These are phyloP conservation scores for Philaethria dido DNA, from an alignment of 2,888 invertebrate species.

Conservation along the genomic window DNA sequence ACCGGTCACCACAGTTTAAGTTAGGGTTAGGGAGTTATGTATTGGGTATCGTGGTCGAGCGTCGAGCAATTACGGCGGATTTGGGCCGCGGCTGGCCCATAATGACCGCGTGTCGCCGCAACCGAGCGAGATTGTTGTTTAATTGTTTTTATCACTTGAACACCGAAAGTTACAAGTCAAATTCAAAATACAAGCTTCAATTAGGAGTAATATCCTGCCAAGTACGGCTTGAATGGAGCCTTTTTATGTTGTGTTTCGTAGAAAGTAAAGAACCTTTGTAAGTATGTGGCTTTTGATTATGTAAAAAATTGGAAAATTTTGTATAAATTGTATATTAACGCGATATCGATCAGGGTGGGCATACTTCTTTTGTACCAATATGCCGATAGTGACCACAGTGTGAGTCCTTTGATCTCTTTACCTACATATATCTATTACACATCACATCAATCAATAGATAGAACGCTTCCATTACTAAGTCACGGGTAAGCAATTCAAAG, in stretches of 20 bases:
- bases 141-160: constrained; percentile 61
- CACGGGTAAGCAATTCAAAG: too few relatives aligned
- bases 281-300: background rate
- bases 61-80: constrained; percentile 63
- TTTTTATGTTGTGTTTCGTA: constrained; percentile 1
- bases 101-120: constrained; percentile 49
- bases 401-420: too few relatives aligned
- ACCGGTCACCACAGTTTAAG: constrained; percentile 58
- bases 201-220: background rate
- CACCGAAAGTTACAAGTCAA: constrained; percentile 22
- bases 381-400: background rate
- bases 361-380: background rate
- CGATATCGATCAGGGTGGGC: background rate
- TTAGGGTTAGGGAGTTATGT: constrained; percentile 65
- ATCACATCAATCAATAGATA: too few relatives aligned
- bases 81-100: constrained; percentile 46
- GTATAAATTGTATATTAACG: background rate
- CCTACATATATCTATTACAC: too few relatives aligned
- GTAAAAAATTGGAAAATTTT: background rate
- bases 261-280: background rate
- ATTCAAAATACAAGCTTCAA: background rate
- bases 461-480: too few relatives aligned
- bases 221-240: background rate
- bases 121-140: constrained; percentile 55
- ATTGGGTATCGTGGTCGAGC: constrained; percentile 58